Evolutionary conservation across 2,113 vertebrate species (phyloP), one percentile per base, ranked within the genome.

Genomic region (Channa maculata): DNA sequence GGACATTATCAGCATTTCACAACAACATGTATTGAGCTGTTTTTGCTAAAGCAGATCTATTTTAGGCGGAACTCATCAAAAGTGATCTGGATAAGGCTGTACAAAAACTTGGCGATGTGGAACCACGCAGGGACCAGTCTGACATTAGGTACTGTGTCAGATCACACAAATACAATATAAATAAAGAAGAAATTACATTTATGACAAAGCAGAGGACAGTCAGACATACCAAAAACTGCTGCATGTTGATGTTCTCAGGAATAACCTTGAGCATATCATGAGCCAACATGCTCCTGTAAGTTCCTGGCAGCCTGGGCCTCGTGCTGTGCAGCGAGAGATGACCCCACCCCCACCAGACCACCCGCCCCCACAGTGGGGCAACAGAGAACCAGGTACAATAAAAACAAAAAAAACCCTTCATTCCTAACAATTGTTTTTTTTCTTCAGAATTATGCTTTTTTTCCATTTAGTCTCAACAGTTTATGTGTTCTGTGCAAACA

Each of bases 31-130:
- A 39, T 50, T 37, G 4, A 10, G n/a, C 3, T 52, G 0, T 38
- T 64, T 24, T 45, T 15, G 6, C 33, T 34, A 61, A 53, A 37
- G 8, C 24, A 1, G 6, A 6, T 73, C 39, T 79, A 63, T 83
- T 64, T 53, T 36, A 98, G 97, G 97, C 96, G 6, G 91, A 93
- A 33, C 7, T 66, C 3, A 79, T 99, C 66, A 94, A 71, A 75
- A 83, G 5, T 13, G 94, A 94, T 76, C 82, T 99, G 83, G 93
- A 96, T 69, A 95, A 87, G 75, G 71, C 63, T 0, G 0, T 95
- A 12, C 74, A 78, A 71, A 84, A 80, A 33, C 66, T 89, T 50
- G 74, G 37, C 13, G 78, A 87, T 6, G 12, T 41, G 41, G 76
- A 88, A 1, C 84, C 76, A 1, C 33, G 2, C 15, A 86, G 86